phyloP scores from a whole-genome alignment of 2,113 vertebrate genomes.

The Calidris pygmaea region DNA sequence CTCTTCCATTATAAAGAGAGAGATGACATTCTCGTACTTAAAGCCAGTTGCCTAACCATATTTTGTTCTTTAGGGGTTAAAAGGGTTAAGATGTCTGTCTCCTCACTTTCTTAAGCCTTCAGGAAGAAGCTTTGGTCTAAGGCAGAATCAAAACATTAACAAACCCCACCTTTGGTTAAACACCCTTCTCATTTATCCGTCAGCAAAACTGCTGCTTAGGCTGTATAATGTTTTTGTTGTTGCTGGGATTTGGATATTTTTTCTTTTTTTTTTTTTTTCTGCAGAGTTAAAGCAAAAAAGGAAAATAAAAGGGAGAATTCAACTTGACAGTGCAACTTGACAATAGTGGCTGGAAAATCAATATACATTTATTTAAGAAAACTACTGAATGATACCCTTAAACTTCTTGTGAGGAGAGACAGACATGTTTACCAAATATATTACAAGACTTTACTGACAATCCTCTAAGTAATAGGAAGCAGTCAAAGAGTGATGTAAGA shows the following conservation, averaged over 20 bases:
- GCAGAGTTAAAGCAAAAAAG: neutral
- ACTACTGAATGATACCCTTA: neutral
- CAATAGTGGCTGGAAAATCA: neutral
- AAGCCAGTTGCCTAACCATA: neutral
- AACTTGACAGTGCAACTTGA: neutral
- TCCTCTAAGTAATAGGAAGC: neutral
- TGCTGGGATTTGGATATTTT: neutral
- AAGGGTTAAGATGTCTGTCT: neutral
- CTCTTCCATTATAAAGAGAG: neutral
- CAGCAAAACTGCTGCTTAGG: neutral
- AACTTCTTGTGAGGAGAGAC: neutral
- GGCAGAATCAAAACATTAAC: neutral
- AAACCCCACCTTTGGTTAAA: neutral
- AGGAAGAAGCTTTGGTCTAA: neutral
- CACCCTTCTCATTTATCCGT: fast-evolving
- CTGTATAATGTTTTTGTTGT: neutral
- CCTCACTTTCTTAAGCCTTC: neutral
- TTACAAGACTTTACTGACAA: neutral
- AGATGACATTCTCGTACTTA: neutral
- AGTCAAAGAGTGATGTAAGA: neutral
- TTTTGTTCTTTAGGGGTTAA: neutral
- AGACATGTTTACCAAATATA: neutral
- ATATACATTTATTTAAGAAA: neutral
- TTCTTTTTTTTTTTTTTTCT: neutral
- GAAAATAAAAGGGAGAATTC: neutral